phyloP scores from a whole-genome alignment of 2,797 vertebrate species.

The Morelia viridis region DNA sequence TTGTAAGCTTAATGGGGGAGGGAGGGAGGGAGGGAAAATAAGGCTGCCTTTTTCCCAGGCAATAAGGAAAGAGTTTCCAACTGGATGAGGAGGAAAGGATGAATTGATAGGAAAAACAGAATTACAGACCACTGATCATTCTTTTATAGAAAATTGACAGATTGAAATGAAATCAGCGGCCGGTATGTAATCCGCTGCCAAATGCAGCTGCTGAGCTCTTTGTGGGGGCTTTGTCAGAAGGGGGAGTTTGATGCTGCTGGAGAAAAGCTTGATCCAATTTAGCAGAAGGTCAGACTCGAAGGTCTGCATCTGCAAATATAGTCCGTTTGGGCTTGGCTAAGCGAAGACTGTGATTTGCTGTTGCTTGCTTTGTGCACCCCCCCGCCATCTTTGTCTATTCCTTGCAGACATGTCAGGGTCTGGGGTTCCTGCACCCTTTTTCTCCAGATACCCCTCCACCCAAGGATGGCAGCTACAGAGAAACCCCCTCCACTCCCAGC shows the following conservation, averaged over 20 bases:
- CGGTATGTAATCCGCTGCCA: slow-evolving; percentile 42
- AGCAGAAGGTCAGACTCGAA: slow-evolving; percentile 45
- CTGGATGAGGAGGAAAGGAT: slow-evolving; percentile 22
- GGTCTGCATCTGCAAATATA: slow-evolving; percentile 40
- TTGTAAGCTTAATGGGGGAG: slow-evolving; percentile 43
- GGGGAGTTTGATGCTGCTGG: slow-evolving; percentile 55
- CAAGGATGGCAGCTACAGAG: fast-evolving
- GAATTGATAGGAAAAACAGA: slow-evolving; percentile 58
- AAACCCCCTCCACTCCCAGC: too few species aligned
- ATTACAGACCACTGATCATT: slow-evolving; percentile 47
- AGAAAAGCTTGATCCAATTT: slow-evolving; percentile 61
- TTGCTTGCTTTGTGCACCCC: not conserved
- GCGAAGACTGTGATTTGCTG: not conserved
- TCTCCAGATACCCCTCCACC: fast-evolving
- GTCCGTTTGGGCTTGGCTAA: slow-evolving; percentile 24
- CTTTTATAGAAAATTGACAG: slow-evolving; percentile 57
- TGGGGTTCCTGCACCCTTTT: not conserved
- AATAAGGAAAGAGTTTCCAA: slow-evolving; percentile 32
- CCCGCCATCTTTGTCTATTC: not conserved
- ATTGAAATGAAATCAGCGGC: slow-evolving; percentile 60
- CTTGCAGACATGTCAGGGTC: fast-evolving
- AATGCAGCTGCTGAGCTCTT: slow-evolving; percentile 2
- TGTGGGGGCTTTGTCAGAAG: slow-evolving; percentile 57
- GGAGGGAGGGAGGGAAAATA: slow-evolving; percentile 36
- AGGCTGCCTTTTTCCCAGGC: slow-evolving; percentile 9